Percentiles rank a stretch among this genome's conserved stretches.
These are phyloP conservation scores for Probosciger aterrimus DNA, from an alignment of 2,113 vertebrate species.

Conservation along the genomic window DNA sequence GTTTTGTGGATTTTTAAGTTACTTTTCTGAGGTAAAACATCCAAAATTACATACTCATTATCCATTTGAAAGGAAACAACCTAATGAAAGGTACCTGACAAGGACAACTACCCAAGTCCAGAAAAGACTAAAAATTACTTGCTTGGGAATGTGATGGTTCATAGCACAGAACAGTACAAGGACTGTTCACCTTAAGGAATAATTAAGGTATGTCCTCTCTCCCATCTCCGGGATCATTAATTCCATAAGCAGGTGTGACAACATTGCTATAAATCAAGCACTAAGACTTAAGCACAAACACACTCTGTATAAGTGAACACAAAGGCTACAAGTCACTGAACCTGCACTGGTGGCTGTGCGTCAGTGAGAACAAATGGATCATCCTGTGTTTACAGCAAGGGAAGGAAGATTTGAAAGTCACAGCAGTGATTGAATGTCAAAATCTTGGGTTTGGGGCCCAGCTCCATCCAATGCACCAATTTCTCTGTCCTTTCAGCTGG, in stretches of 20 bases:
- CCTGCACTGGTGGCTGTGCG: neutral
- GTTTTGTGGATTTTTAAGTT: neutral
- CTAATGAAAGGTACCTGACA: neutral
- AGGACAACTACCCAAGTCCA: neutral
- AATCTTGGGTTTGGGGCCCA: neutral
- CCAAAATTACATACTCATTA: neutral
- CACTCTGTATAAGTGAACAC: neutral
- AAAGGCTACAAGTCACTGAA: neutral
- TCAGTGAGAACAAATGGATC: neutral
- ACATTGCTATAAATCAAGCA: neutral
- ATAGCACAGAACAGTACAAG: neutral
- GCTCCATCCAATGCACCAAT: neutral
- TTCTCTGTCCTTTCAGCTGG: neutral
- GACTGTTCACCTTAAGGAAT: neutral
- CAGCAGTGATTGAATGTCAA: neutral
- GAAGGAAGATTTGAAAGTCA: neutral
- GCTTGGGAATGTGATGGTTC: neutral
- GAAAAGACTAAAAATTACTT: neutral
- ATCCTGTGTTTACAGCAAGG: neutral
- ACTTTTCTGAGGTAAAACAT: neutral
- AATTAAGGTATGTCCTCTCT: neutral
- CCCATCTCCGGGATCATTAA: neutral
- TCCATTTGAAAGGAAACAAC: neutral
- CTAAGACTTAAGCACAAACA: neutral
- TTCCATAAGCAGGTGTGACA: neutral